phyloP scores from a whole-genome alignment of 1,140 invertebrate genomes.

The Lethrus apterus region DNA sequence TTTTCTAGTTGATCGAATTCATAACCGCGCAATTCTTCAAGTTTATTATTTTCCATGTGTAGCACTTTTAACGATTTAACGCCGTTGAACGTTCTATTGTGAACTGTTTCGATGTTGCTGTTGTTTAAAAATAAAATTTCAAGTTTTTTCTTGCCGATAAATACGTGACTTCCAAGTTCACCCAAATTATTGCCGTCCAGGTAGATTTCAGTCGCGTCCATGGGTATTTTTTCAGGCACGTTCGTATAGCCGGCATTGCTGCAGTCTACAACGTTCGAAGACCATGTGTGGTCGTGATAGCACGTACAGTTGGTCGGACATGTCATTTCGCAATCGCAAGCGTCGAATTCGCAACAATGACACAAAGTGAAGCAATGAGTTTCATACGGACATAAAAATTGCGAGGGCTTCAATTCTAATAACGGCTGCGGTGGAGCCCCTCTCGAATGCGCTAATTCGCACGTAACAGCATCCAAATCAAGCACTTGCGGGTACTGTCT shows the following conservation, averaged over 20 bases:
- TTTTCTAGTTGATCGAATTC: conserved; percentile 67
- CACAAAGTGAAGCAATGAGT: conserved; percentile 84
- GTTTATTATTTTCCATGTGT: conserved; percentile 76
- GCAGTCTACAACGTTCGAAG: conserved; percentile 84
- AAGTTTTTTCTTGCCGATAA: conserved; percentile 81
- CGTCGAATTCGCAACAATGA: conserved; percentile 85
- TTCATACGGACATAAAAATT: conserved; percentile 81
- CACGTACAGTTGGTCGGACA: conserved; percentile 81
- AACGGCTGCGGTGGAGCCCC: conserved; percentile 63
- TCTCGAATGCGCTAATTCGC: conserved; percentile 70
- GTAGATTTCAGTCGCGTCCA: conserved; percentile 86
- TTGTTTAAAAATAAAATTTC: conserved; percentile 76
- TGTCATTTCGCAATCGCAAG: conserved; percentile 87
- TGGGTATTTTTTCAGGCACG: conserved; percentile 72
- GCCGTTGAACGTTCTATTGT: conserved; percentile 80
- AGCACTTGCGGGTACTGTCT: conserved; percentile 78
- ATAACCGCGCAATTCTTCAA: conserved; percentile 63
- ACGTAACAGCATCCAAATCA: conserved; percentile 76
- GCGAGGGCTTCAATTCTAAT: conserved; percentile 67
- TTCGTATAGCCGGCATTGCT: conserved; percentile 62
- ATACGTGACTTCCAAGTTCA: conserved; percentile 72
- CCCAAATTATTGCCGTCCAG: conserved; percentile 78
- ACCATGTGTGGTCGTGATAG: conserved; percentile 87
- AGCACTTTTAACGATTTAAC: conserved; percentile 64
- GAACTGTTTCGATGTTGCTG: conserved; percentile 68